These are phyloP conservation scores for Phyllostomus hastatus DNA, from an alignment of 2,113 vertebrate genomes.

Conservation along the genomic window DNA sequence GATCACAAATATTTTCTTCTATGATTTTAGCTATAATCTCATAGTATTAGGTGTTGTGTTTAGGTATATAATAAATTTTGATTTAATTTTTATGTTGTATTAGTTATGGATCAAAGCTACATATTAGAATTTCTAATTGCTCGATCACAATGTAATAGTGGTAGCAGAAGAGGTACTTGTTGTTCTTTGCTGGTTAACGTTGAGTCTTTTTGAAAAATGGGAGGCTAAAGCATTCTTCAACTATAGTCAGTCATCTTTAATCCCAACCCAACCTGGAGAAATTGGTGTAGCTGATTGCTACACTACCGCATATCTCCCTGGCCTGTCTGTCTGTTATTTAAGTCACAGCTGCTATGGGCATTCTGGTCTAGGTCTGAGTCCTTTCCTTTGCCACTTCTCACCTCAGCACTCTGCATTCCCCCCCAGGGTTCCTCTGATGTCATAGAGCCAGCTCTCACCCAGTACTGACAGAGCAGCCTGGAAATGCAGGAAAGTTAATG, in stretches of 20 bases:
- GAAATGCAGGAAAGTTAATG: not conserved
- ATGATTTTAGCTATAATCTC: no score
- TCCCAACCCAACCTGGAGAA: not conserved
- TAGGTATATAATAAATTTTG: no score
- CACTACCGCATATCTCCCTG: fast-evolving
- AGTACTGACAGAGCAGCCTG: not conserved
- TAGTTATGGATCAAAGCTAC: no score
- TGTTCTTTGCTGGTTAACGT: not conserved
- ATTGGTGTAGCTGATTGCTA: not conserved
- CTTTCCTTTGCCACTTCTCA: not conserved
- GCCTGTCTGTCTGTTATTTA: not conserved
- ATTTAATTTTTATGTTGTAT: no score
- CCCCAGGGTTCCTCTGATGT: not conserved
- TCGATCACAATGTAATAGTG: not conserved
- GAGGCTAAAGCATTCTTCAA: not conserved
- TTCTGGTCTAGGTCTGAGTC: not conserved
- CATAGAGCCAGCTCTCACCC: not conserved
- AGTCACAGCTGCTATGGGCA: not conserved
- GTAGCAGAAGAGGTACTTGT: not conserved
- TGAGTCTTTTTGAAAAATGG: not conserved
- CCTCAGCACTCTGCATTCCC: not conserved
- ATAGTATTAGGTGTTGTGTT: no score
- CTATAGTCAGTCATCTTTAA: not conserved
- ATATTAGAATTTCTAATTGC: no score
- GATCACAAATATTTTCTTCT: no score